phyloP scores from a whole-genome alignment of 1,140 invertebrate species.

The Myzus persicae region DNA sequence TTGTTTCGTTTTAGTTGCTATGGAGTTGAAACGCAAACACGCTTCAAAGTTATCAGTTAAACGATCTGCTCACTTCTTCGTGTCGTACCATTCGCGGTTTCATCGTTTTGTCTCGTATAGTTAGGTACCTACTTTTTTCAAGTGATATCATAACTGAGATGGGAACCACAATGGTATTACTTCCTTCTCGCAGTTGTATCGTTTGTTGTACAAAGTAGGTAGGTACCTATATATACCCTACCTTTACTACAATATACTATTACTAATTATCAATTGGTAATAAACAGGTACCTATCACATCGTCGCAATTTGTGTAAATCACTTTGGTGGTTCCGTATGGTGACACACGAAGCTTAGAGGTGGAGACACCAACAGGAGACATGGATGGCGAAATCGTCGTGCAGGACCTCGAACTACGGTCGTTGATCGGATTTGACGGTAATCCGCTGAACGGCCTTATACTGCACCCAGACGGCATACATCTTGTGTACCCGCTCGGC shows the following conservation, averaged over 20 bases:
- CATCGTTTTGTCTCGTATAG: not conserved
- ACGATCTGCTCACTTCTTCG: not conserved
- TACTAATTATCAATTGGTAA: not conserved
- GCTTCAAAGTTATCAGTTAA: constrained; percentile 21
- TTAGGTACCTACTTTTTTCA: not conserved
- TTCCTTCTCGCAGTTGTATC: too few species aligned
- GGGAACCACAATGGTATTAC: too few species aligned
- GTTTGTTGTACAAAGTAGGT: too few species aligned
- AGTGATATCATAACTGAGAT: not conserved
- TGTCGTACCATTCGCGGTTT: not conserved
- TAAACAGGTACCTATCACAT: not conserved
- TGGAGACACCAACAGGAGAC: not conserved
- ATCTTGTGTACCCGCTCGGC: constrained; percentile 84
- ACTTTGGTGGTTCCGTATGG: not conserved
- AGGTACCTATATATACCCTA: too few species aligned
- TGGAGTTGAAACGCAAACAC: not conserved
- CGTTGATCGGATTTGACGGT: constrained; percentile 66
- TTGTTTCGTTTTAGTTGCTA: constrained; percentile 45
- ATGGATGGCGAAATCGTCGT: constrained; percentile 35
- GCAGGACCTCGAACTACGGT: constrained; percentile 34
- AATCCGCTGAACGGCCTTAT: constrained; percentile 74
- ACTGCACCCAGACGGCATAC: constrained; percentile 78
- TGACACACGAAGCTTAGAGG: too few species aligned
- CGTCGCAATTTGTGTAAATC: not conserved
- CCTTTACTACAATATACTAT: too few species aligned